These are phyloP conservation scores for Neoniphon sammara DNA, from an alignment of 2,797 vertebrate genomes.

Conservation along the genomic window DNA sequence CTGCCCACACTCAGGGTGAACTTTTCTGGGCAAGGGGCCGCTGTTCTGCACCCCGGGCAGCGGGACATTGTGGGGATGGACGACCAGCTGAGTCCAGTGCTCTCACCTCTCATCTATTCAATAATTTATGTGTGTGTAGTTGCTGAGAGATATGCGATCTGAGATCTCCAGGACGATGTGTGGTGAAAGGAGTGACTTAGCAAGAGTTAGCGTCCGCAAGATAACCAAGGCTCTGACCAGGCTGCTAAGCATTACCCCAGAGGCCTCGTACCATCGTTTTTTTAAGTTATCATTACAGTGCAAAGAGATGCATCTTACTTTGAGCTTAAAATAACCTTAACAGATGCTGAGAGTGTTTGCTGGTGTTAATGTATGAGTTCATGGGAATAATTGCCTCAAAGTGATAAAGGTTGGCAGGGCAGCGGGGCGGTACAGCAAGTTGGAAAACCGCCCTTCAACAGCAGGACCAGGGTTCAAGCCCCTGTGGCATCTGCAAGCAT, in stretches of 20 bases:
- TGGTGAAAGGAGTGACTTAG: conserved; percentile 19
- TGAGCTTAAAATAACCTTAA: neutral
- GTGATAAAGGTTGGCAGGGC: neutral
- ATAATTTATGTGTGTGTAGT: conserved; percentile 64
- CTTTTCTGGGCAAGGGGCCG: conserved; percentile 42
- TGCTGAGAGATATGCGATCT: conserved; percentile 29
- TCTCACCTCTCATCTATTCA: conserved; percentile 58
- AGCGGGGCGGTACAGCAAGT: neutral
- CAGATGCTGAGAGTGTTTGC: neutral
- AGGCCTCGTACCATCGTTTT: neutral
- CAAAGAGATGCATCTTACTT: neutral
- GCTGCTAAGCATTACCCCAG: neutral
- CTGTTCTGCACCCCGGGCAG: conserved; percentile 30
- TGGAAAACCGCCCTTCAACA: conserved; percentile 3
- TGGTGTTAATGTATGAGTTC: neutral
- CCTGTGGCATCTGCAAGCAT: neutral
- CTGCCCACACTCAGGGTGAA: conserved; percentile 52
- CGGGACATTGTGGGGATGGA: conserved; percentile 51
- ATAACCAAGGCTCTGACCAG: neutral
- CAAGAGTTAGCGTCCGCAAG: conserved; percentile 8
- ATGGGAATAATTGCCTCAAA: neutral
- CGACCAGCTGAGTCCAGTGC: conserved; percentile 17
- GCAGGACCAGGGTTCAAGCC: neutral
- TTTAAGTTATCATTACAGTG: neutral
- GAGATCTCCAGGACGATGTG: conserved; percentile 19